phyloP scores from a whole-genome alignment of 2,113 vertebrate genomes.

The Strix uralensis region DNA sequence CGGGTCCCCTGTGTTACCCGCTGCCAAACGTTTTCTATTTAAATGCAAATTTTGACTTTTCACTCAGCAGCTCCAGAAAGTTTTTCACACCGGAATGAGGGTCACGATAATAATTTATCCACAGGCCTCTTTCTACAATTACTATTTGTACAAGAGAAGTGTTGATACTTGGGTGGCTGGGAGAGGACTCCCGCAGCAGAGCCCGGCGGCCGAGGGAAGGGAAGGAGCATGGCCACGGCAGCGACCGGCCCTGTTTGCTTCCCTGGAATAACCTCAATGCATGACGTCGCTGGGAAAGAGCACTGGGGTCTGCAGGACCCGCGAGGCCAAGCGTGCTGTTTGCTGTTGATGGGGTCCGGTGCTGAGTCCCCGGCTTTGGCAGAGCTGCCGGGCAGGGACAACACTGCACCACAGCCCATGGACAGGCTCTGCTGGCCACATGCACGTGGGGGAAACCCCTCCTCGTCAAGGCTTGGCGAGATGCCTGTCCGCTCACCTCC shows the following conservation, averaged over 20 bases:
- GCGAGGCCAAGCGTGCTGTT: too few relatives aligned
- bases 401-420: accelerated
- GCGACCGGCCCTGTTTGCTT: accelerated
- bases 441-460: accelerated
- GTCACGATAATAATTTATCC: slow-evolving; percentile 80
- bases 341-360: neutral
- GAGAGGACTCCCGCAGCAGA: neutral
- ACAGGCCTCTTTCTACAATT: slow-evolving; percentile 58
- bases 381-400: neutral
- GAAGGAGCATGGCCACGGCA: accelerated
- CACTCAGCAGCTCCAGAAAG: slow-evolving; percentile 67
- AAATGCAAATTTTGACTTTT: slow-evolving; percentile 86
- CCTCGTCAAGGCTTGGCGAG: accelerated
- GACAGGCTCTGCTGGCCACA: neutral
- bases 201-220: accelerated
- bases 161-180: neutral
- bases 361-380: neutral
- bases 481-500: accelerated
- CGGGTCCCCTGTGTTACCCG: neutral
- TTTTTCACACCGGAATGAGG: slow-evolving; percentile 69
- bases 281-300: neutral
- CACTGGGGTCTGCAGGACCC: neutral
- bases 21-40: slow-evolving; percentile 72
- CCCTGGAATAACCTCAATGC: neutral
- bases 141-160: slow-evolving; percentile 64